These are phyloP conservation scores for Tanypteryx hageni DNA, from an alignment of 2,888 invertebrate species.

Conservation along the genomic window DNA sequence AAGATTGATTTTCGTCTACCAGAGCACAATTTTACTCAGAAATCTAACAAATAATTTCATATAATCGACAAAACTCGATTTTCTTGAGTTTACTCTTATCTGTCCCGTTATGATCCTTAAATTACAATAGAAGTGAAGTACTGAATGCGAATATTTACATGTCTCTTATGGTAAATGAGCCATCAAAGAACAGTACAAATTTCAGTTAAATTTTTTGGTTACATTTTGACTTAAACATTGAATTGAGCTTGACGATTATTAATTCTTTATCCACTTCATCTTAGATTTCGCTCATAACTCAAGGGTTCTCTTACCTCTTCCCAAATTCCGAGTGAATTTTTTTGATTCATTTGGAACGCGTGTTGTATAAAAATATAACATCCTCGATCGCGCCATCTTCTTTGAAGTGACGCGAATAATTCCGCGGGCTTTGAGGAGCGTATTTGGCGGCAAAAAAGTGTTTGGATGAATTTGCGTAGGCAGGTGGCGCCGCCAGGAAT, in stretches of 20 bases:
- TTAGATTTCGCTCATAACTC: background rate
- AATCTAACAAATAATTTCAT: too few species aligned
- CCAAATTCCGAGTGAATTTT: background rate
- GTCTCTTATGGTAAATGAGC: too few species aligned
- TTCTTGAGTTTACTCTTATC: too few species aligned
- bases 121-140: too few species aligned
- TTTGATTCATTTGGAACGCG: background rate
- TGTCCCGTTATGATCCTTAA: too few species aligned
- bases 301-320: background rate
- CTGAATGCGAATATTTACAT: too few species aligned
- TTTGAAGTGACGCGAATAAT: slow-evolving; percentile 17
- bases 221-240: too few species aligned
- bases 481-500: background rate
- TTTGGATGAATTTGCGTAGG: background rate
- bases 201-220: too few species aligned
- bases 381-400: background rate
- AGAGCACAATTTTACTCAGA: too few species aligned
- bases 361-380: background rate
- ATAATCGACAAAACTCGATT: too few species aligned
- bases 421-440: background rate
- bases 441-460: background rate
- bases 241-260: background rate
- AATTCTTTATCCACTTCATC: slow-evolving; percentile 28
- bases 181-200: too few species aligned
- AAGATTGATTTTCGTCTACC: too few species aligned